A percentile compares a stretch with the other conserved stretches of the same genome.
Evolutionary conservation across 2,888 invertebrate genomes (phyloP).

Genomic region (Ectropis crepuscularia): DNA sequence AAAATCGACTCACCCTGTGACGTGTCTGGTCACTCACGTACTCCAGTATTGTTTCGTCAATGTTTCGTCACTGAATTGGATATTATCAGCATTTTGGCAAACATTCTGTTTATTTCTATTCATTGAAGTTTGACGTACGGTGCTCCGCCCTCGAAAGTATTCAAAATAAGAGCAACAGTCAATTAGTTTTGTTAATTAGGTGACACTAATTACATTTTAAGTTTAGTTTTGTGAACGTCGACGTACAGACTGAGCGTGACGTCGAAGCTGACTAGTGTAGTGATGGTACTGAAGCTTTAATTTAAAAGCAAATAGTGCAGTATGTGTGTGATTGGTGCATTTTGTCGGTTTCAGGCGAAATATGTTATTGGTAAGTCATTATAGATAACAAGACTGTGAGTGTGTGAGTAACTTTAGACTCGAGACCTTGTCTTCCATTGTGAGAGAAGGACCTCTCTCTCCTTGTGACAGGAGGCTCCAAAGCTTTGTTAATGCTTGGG

Average conservation of each 20-base stretch:
- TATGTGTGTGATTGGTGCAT: conserved; percentile 79
- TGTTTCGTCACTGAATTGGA: conserved; percentile 24
- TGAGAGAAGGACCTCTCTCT: too few relatives aligned
- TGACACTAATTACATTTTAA: conserved; percentile 32
- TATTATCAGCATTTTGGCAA: conserved; percentile 47
- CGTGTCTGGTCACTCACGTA: conserved; percentile 38
- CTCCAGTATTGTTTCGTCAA: conserved; percentile 37
- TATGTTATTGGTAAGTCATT: conserved; percentile 72
- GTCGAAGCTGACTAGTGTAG: conserved; percentile 7
- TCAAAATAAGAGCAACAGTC: conserved; percentile 43
- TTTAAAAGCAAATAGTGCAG: conserved; percentile 3
- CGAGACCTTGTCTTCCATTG: too few relatives aligned
- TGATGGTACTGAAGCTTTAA: not conserved
- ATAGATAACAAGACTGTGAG: not conserved
- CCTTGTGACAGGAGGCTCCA: too few relatives aligned
- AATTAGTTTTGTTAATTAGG: conserved; percentile 26
- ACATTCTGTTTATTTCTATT: conserved; percentile 29
- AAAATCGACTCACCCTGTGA: conserved; percentile 47
- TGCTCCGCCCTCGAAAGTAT: conserved; percentile 33
- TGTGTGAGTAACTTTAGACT: too few relatives aligned
- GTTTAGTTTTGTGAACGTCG: conserved; percentile 19
- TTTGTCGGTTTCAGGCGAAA: conserved; percentile 79
- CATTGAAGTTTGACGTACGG: conserved; percentile 38
- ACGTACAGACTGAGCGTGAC: conserved; percentile 18
- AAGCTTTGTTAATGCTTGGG: too few relatives aligned